Base-by-base conservation (phyloP, 1,140 invertebrate genomes). In the Drosophila erecta region DNA sequence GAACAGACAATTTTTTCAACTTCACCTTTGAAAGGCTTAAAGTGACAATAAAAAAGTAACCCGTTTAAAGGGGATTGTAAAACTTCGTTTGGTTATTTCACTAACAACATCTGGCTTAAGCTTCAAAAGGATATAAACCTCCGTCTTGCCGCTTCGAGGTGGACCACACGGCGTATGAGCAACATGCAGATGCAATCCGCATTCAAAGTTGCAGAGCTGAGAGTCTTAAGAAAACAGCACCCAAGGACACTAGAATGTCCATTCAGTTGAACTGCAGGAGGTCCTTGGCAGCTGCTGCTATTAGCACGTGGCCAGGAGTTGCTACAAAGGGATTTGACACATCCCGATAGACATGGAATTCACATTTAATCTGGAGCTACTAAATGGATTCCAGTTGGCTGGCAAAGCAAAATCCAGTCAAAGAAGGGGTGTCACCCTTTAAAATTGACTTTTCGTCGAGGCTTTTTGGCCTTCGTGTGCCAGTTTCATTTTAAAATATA, bases 141-240 rank as follows among this genome's bases (percentile, higher is more conserved):
- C 33, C 33, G 44, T 57, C 47, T 51, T 65, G 24, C 38, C 40
- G 15, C 10, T 38, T 47, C 33, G 24, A 10, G 58, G 10, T n/a
- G 27, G 3, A 56, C 72, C 60, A 75, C 71, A 72, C 57, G 59
- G 53, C 51, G 72, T 74, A 74, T 65, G 70, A 64, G 72, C 58
- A 73, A 43, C 27, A 49, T 70, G 65, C 53, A 41, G 35, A 41
- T 47, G 51, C 65, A 71, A 41, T 56, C 35, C 65, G 51, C 41
- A 70, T 57, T 47, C 50, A 62, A 72, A 74, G 69, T 73, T 54
- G 55, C 54, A 43, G 35, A 73, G 55, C 64, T 57, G 40, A 70
- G 67, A 70, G 43, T 57, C 67, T 71, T 70, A 71, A 33, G 64
- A 70, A 57, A 70, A 71, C 51, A 17, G 27, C 65, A 74, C 12